A percentile compares a stretch with the other conserved stretches of the same genome.
Conservation (phyloP, 2,888 invertebrate genomes). For the Pterobdella sp. region DNA sequence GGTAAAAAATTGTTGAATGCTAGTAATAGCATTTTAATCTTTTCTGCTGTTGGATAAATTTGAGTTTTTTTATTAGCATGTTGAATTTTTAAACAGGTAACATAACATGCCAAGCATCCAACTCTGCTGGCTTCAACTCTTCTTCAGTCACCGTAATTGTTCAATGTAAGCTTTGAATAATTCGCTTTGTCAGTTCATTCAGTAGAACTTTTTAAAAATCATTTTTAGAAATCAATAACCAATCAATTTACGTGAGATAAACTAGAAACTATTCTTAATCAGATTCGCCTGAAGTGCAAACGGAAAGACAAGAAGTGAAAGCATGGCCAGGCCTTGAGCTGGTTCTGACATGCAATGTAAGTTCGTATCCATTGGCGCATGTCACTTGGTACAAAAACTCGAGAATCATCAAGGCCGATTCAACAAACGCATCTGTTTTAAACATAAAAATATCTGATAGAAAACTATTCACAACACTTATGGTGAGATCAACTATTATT, state of each 20-base stretch:
- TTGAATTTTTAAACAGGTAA: too few relatives aligned
- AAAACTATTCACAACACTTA: background rate
- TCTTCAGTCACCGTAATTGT: background rate
- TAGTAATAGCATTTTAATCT: too few relatives aligned
- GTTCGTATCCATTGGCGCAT: background rate
- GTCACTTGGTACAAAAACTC: slow-evolving; percentile 11
- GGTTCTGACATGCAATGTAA: background rate
- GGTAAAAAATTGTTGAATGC: too few relatives aligned
- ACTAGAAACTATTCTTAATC: background rate
- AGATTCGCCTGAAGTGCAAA: background rate
- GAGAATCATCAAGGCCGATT: background rate
- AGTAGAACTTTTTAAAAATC: background rate
- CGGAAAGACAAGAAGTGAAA: background rate
- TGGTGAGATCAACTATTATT: background rate
- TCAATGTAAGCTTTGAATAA: background rate
- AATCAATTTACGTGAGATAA: too few relatives aligned
- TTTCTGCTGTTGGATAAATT: too few relatives aligned
- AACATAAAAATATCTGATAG: background rate
- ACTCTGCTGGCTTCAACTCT: background rate
- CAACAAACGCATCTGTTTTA: background rate
- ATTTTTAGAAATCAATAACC: background rate
- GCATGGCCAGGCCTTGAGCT: slow-evolving; percentile 1
- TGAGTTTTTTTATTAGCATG: too few relatives aligned
- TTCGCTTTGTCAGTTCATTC: background rate
- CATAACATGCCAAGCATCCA: background rate